A percentile compares a stretch with the other conserved stretches of the same genome.
These are phyloP conservation scores for Steinernema carpocapsae DNA, from an alignment of 2,888 invertebrate genomes.

Conservation along the genomic window DNA sequence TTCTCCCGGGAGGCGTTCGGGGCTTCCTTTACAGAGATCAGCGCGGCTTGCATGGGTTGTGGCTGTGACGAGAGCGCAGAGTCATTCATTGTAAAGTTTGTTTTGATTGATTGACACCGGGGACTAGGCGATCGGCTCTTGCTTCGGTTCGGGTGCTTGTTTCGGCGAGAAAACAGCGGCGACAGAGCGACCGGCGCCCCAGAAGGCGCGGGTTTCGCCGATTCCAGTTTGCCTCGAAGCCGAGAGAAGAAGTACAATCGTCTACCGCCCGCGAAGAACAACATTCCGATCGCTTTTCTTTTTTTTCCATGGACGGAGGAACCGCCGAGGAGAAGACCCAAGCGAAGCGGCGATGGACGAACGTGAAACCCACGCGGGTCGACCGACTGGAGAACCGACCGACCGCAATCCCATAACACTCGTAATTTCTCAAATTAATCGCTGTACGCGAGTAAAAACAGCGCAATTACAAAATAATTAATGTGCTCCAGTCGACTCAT, in stretches of 20 bases:
- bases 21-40: not conserved
- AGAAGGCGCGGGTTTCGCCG: not conserved
- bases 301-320: not conserved
- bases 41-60: not conserved
- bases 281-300: constrained; percentile 31
- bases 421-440: constrained; percentile 27
- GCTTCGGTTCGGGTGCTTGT: not conserved
- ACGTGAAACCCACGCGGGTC: not conserved
- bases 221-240: constrained; percentile 7
- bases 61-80: not conserved
- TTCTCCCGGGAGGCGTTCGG: constrained; percentile 3
- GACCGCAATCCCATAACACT: constrained; percentile 16
- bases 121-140: not conserved
- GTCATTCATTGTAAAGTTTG: constrained; percentile 26
- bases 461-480: constrained; percentile 28
- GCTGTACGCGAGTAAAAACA: constrained; percentile 10
- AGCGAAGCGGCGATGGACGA: no score
- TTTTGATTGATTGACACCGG: constrained; percentile 34
- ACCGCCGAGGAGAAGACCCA: not conserved
- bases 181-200: not conserved
- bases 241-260: not conserved
- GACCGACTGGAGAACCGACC: not conserved
- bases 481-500: constrained; percentile 16
- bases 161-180: constrained; percentile 12
- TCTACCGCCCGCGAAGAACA: not conserved